Evolutionary conservation across 2,113 vertebrate species (phyloP).

Genomic region (Conger conger): DNA sequence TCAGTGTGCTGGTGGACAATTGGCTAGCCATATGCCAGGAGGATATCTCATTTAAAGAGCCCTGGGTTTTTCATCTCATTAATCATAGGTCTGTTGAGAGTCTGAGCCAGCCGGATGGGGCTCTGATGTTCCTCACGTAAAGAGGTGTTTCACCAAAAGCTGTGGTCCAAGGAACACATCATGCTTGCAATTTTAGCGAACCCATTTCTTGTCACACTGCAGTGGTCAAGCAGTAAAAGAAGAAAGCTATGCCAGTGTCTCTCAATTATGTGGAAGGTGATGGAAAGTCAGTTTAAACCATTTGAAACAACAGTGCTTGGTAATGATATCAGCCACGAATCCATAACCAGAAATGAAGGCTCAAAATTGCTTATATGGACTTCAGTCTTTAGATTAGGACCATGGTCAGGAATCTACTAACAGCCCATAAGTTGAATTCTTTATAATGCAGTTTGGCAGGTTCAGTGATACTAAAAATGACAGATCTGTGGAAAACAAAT

Average conservation of each 20-base stretch:
- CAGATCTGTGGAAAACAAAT: too few relatives aligned
- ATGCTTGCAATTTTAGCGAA: not conserved
- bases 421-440: too few relatives aligned
- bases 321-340: not conserved
- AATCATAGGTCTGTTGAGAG: not conserved
- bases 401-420: too few relatives aligned
- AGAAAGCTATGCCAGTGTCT: not conserved
- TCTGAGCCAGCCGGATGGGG: not conserved
- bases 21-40: not conserved
- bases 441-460: too few relatives aligned
- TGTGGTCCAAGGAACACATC: not conserved
- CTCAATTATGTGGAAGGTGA: not conserved
- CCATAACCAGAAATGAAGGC: not conserved
- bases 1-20: not conserved
- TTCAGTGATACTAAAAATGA: too few relatives aligned
- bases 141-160: not conserved
- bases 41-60: conserved; percentile 9
- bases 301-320: not conserved
- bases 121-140: not conserved
- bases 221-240: not conserved
- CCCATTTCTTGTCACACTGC: not conserved
- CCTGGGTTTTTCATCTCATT: not conserved
- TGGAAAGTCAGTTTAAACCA: not conserved
- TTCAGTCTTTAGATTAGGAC: too few relatives aligned
- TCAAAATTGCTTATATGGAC: not conserved